These are phyloP conservation scores for Andrena trimmerana DNA, from an alignment of 2,888 invertebrate species.

Conservation along the genomic window DNA sequence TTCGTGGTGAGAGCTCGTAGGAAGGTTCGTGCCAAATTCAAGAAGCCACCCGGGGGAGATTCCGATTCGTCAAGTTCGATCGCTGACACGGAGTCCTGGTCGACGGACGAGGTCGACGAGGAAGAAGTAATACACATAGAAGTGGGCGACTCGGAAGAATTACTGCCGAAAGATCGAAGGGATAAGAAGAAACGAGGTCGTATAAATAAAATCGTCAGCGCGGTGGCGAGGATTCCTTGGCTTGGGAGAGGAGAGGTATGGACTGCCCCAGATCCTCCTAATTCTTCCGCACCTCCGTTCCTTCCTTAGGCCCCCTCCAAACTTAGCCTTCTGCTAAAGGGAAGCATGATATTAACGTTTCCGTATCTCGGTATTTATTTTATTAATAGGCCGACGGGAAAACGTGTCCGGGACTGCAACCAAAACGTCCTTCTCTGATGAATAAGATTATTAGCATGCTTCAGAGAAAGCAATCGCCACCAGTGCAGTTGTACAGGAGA, in stretches of 20 bases:
- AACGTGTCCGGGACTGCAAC: constrained; percentile 29
- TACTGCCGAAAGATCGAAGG: constrained; percentile 57
- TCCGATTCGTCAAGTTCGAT: constrained; percentile 72
- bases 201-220: constrained; percentile 71
- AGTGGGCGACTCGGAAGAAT: constrained; percentile 67
- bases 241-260: constrained; percentile 65
- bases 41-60: constrained; percentile 42
- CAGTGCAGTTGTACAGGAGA: constrained; percentile 50
- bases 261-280: not conserved
- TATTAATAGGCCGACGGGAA: constrained; percentile 27
- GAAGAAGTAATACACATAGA: constrained; percentile 75
- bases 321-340: not conserved
- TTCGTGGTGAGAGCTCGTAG: constrained; percentile 74
- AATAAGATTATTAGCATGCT: constrained; percentile 71
- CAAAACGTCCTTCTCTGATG: constrained; percentile 67
- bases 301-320: not conserved
- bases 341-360: not conserved
- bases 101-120: constrained; percentile 73
- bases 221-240: constrained; percentile 73
- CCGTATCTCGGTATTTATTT: not conserved
- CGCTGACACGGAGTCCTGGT: constrained; percentile 75
- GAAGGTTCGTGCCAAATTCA: constrained; percentile 66
- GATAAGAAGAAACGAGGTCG: constrained; percentile 65
- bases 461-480: constrained; percentile 36
- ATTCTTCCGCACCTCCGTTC: constrained; percentile 3